Evolutionary conservation across 2,113 vertebrate genomes (phyloP), one percentile per base, ranked within the genome.

Genomic region (Hystrix brachyura): DNA sequence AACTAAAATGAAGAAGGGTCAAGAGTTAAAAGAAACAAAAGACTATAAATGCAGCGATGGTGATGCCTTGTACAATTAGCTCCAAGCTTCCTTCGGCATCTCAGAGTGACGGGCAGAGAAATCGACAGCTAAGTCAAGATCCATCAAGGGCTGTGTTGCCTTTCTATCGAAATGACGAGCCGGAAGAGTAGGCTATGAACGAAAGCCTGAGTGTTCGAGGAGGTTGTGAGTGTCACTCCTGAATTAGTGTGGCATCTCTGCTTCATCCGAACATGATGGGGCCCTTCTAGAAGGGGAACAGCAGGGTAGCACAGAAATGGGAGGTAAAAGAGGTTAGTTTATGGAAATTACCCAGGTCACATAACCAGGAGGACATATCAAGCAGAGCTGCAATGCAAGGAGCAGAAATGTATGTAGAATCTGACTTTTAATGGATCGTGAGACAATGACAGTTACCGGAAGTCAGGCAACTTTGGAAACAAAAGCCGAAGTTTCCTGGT

Each of bases 301-400:
- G 98, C 98, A 86, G 98, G 97, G 97, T 84, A 93, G 97, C 97
- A 69, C 95, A 87, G 97, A 98, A 98, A 98, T 98, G 98, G 98
- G 98, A 98, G 97, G 98, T 91, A 98, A 97, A 94, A 87, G 97
- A 98, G 98, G 98, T 98, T 98, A 98, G 98, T 98, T 98, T 98
- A 98, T 97, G 98, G 98, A 98, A 98, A 98, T 98, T 97, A 98
- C 97, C 94, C 85, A 92, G 98, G 98, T 98, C 97, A 96, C 29
- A 59, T 90, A 96, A 95, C 96, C 98, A 96, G 97, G 89, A 95
- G 98, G 98, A 98, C 96, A 48, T 85, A 96, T 92, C 98, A 92
- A 65, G 91, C 96, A 78, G 96, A 97, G 97, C 96, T 98, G 96
- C 97, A 96, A 94, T 32, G 96, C 97, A 96, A 95, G 92, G 92